Base-by-base conservation (phyloP, 2,888 invertebrate genomes). In the Habroteleia sp. region DNA sequence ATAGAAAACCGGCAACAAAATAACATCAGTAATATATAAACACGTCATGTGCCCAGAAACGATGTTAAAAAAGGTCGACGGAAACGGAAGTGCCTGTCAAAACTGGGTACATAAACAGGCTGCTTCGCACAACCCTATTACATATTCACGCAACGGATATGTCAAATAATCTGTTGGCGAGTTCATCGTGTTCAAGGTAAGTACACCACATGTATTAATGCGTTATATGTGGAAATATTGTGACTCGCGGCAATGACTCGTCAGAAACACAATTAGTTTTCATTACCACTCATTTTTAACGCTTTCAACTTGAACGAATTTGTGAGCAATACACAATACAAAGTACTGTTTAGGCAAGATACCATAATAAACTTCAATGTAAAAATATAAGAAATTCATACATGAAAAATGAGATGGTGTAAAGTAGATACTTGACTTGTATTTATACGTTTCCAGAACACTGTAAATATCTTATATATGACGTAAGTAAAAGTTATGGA, bases 61-160 rank as follows among this genome's bases (percentile, higher is more conserved):
- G 81, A 80, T 81, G 81, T 81, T 76, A 80, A 75, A 83, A 82
- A 80, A 79, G 58, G 74, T 68, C 82, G 79, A 84, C 87, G 87
- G 87, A 88, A 87, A 83, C 88, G 87, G 88, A 88, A 87, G 85
- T 84, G 83, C 81, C 84, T 86, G 87, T 88, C 87, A 87, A 84
- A 87, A 83, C 85, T 86, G 84, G 82, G 81, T 85, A 85, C 83
- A 84, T 84, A 87, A 86, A 87, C 83, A 84, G 79, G 77, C 79
- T 77, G 79, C 41, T 63, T 50, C 29, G 35, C 58, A 14, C 68
- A 20, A 31, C 72, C 81, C 81, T 83, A 83, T 85, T 85, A 85
- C 81, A 85, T 83, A 83, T 87, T 86, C 84, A 83, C 83, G 85
- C 82, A 83, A 82, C 83, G 83, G 82, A 83, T 82, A 82, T 82